Base-by-base conservation (phyloP, 2,888 invertebrate species). In the Macaria notata region DNA sequence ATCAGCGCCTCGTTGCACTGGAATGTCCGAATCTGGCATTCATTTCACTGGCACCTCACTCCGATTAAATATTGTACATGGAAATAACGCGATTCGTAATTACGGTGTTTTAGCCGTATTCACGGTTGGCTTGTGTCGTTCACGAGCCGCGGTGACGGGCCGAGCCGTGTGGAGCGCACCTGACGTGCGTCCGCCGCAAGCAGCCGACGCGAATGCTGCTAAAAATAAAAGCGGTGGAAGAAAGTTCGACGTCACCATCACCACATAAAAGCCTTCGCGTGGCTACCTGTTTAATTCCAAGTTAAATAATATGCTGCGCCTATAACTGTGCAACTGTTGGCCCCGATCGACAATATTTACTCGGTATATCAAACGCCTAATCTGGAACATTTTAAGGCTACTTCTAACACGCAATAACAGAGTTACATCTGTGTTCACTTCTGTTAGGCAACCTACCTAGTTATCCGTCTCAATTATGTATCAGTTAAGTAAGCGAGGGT, bases 241-340 rank as follows among this genome's bases (percentile, higher is more conserved):
- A 90, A 90, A 90, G 83, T 82, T 81, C 78, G 77, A 83, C 83
- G 84, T 83, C 83, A 84, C 75, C 71, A 83, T 83, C 83, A 84
- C 75, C 71, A 69, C 75, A 83, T 81, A 81, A 81, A 84, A 84
- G 80, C 82, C 86, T 86, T 77, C 72, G 76, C 77, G 75, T 79
- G 73, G 75, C 73, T 76, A 73, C 74, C 74, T 78, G 79, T 78
- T 83, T 75, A 73, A 81, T 83, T 81, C 76, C 69, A 76, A 81
- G 76, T 77, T 67, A 61, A 65, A 65, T 80, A 83, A 82, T 81
- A 80, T 79, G 79, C 80, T 77, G 70, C 63, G 71, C 78, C 69
- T 76, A 76, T 72, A 74, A 54, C 68, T 63, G 62, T 50, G 66
- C 81, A 78, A 79, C 80, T 77, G 80, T 79, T 70, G 71, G 58